Conservation (phyloP, 2,888 invertebrate species). For the Cacoxenus indagator region DNA sequence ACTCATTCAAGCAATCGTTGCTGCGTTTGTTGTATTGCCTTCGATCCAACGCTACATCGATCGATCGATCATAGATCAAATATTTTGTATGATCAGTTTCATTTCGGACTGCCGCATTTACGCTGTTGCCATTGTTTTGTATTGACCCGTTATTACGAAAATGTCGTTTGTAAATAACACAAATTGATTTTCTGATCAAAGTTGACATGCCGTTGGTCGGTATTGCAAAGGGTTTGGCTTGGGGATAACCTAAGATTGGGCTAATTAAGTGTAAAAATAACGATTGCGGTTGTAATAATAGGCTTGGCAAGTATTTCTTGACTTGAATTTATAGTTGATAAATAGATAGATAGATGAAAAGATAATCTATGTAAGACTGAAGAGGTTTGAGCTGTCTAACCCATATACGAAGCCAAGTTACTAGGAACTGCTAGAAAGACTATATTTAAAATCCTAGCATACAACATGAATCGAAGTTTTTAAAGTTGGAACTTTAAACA, state of each 20-base stretch:
- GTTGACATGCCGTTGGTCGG: neutral
- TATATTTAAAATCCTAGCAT: no score
- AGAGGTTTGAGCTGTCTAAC: no score
- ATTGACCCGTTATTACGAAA: neutral
- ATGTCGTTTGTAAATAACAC: slow-evolving; percentile 5
- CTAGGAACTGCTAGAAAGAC: no score
- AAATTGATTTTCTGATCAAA: slow-evolving; percentile 17
- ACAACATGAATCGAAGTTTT: no score
- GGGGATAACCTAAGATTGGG: neutral
- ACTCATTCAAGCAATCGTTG: neutral
- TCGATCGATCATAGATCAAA: slow-evolving; percentile 22
- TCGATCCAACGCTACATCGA: neutral
- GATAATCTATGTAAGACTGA: no score
- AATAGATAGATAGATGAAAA: no score
- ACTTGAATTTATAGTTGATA: no score
- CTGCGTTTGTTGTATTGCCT: neutral
- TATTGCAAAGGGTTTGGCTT: neutral
- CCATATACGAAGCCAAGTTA: no score
- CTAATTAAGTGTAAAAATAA: slow-evolving; percentile 19
- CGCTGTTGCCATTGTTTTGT: neutral
- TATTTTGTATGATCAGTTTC: neutral
- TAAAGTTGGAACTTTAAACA: no score
- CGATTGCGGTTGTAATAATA: neutral
- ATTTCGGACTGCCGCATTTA: slow-evolving; percentile 1
- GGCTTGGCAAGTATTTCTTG: neutral